A percentile compares a stretch with the other conserved stretches of the same genome.
phyloP scores from a whole-genome alignment of 2,797 vertebrate genomes.

The Crenichthys baileyi region DNA sequence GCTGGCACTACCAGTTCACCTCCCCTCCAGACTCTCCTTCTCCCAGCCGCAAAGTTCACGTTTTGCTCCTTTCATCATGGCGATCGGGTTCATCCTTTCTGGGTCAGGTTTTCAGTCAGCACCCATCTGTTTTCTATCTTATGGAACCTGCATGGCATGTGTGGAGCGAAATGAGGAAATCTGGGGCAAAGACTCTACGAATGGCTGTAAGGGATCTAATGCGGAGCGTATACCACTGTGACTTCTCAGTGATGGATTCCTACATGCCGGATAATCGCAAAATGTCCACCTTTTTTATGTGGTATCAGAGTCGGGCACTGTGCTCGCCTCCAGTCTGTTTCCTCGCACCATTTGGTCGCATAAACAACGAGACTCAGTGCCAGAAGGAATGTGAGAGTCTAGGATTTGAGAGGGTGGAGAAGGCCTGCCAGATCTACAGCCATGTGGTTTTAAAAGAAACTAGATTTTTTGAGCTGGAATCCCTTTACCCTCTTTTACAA shows the following conservation, averaged over 20 bases:
- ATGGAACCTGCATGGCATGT: constrained; percentile 96
- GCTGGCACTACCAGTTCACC: constrained; percentile 73
- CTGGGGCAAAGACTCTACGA: constrained; percentile 72
- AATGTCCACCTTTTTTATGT: constrained; percentile 89
- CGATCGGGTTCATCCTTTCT: constrained; percentile 94
- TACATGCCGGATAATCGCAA: constrained; percentile 86
- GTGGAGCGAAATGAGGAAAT: constrained; percentile 82
- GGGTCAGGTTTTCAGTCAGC: constrained; percentile 94
- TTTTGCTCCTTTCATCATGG: constrained; percentile 94
- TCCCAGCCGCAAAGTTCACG: constrained; percentile 81
- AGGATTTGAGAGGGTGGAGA: constrained; percentile 76
- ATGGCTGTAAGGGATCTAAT: constrained; percentile 89
- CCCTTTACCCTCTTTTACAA: constrained; percentile 89
- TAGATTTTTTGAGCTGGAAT: constrained; percentile 91
- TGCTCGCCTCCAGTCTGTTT: constrained; percentile 89
- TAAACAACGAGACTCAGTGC: constrained; percentile 84
- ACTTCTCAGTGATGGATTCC: constrained; percentile 90
- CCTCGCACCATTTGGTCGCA: constrained; percentile 75
- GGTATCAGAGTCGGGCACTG: constrained; percentile 89
- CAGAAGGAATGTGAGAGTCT: constrained; percentile 71
- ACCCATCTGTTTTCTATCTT: constrained; percentile 93
- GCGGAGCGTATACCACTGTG: constrained; percentile 87
- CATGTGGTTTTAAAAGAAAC: constrained; percentile 94
- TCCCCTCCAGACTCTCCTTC: constrained; percentile 57
- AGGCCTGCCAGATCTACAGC: constrained; percentile 87